Base-by-base conservation (phyloP, 1,140 invertebrate species). In the Pachypsylla venusta region DNA sequence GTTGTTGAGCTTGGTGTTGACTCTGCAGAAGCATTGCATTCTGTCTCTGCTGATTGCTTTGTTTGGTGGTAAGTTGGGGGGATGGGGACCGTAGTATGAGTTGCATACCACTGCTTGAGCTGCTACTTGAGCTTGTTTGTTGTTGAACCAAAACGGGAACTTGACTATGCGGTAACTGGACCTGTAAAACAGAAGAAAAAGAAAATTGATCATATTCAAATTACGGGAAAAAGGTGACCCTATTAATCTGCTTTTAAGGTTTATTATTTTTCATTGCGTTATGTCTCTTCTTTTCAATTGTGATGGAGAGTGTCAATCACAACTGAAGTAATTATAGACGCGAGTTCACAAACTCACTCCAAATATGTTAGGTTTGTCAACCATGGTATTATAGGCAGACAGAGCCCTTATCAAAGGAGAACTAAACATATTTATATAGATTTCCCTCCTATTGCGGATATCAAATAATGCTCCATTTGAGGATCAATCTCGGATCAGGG, bases 131-230 rank as follows among this genome's bases (percentile, higher is more conserved):
- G 54, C 70, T 66, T 12, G 67, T 64, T 55, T 68, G 70, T 54
- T 71, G 70, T 59, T 73, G 70, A 28, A 74, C 62, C 30, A 74
- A 62, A n/a, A 69, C 69, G 16, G 66, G 68, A 57, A 59, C 60
- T 56, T 27, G 27, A 39, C 59, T 12, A 57, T 60, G 61, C 62
- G 63, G 3, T 63, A 65, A 20, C 67, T 62, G 62, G 67, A 64
- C 63, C 65, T 64, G 25, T 12, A 62, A 62, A 63, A 22, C 12
- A 7, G 7, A 19, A 13, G 48, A 10, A 7, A 13, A 13, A 12
- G 19, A 13, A 13, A 53, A 53, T 7, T 7, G 7, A 53, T 13
- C 20, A 7, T 53, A 7, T 13, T 13, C 7, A 13, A 7, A 13
- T 13, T 13, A 13, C 10, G 20, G 20, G 5, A 10, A 22, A 54